Conservation (phyloP, 1,140 invertebrate genomes). For the Drosophila nigromelanica region DNA sequence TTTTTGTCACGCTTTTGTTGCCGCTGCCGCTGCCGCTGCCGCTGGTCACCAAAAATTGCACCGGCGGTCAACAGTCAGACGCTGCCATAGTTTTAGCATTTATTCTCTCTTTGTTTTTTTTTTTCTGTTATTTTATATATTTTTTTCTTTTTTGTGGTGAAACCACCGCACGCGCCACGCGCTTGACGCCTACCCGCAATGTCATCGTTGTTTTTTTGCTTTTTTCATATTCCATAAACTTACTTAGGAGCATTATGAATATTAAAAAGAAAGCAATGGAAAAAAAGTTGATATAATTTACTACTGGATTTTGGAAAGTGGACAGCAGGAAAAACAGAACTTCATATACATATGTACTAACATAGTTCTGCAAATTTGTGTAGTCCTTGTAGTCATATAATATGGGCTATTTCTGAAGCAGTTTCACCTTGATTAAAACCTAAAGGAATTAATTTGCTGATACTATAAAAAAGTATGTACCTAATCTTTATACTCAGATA, state of each 20-base stretch:
- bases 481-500: too few relatives aligned
- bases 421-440: too few relatives aligned
- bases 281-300: not conserved
- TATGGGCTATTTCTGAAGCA: too few relatives aligned
- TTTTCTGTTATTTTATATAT: not conserved
- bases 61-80: constrained; percentile 66
- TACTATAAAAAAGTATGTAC: too few relatives aligned
- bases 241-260: constrained; percentile 15
- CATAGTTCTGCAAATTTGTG: too few relatives aligned
- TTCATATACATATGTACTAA: too few relatives aligned
- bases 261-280: not conserved
- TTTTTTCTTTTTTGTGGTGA: constrained; percentile 20
- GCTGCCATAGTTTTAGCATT: constrained; percentile 25
- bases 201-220: constrained; percentile 2
- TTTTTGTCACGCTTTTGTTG: constrained; percentile 74
- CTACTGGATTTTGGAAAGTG: too few relatives aligned
- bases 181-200: not conserved
- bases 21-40: constrained; percentile 23
- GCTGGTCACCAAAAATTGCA: constrained; percentile 62
- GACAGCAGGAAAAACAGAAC: too few relatives aligned
- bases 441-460: too few relatives aligned
- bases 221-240: constrained; percentile 7
- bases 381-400: too few relatives aligned
- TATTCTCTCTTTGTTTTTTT: not conserved
- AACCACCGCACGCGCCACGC: constrained; percentile 19